phyloP scores from a whole-genome alignment of 2,888 invertebrate species.

The Noctua comes region DNA sequence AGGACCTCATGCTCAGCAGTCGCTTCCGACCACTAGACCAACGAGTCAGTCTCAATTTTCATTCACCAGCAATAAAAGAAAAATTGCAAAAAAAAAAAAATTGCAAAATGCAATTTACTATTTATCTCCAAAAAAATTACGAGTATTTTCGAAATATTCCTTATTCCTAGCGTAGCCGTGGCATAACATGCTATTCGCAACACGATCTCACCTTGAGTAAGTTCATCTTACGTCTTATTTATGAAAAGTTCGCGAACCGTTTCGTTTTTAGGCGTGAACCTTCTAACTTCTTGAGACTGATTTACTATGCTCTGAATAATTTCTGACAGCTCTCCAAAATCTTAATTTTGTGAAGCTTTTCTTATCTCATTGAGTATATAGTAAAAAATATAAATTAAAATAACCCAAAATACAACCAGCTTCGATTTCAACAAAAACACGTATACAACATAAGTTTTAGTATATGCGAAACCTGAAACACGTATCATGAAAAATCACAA shows the following conservation, averaged over 20 bases:
- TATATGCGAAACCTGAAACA: too few relatives aligned
- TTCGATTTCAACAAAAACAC: not conserved
- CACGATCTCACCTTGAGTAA: conserved; percentile 64
- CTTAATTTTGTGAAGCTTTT: not conserved
- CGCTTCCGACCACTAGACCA: too few relatives aligned
- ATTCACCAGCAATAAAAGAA: not conserved
- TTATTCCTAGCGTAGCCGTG: conserved; percentile 15
- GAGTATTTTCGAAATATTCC: conserved; percentile 19
- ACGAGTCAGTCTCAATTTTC: not conserved
- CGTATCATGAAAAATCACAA: too few relatives aligned
- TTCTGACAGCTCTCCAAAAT: conserved; percentile 23
- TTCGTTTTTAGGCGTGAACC: conserved; percentile 49
- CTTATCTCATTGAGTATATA: not conserved
- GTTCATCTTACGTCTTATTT: conserved; percentile 60
- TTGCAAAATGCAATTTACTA: too few relatives aligned
- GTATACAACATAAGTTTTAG: too few relatives aligned
- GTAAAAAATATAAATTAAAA: not conserved
- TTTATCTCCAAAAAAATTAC: not conserved
- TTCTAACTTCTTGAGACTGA: conserved; percentile 53
- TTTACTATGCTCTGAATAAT: conserved; percentile 49
- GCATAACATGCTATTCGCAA: conserved; percentile 47
- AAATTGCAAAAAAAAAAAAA: too few relatives aligned
- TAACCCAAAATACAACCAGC: not conserved
- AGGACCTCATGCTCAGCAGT: too few relatives aligned
- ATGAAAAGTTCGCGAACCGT: conserved; percentile 51